phyloP scores from a whole-genome alignment of 2,888 invertebrate genomes.

The Heliothis peltigera region DNA sequence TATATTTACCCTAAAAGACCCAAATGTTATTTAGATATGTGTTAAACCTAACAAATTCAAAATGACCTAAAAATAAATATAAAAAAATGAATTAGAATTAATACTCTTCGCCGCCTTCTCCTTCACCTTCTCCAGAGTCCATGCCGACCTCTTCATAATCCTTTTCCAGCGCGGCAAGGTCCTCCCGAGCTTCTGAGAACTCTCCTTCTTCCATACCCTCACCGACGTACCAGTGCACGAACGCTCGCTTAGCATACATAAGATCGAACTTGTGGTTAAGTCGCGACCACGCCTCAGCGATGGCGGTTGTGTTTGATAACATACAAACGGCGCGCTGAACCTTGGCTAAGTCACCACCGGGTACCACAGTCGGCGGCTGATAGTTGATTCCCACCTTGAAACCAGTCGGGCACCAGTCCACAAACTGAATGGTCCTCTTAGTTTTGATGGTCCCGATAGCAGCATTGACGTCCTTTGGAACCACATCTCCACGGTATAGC shows the following conservation, averaged over 20 bases:
- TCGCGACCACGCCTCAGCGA: constrained; percentile 99
- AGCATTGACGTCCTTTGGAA: constrained; percentile 98
- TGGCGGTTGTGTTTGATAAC: constrained; percentile 99
- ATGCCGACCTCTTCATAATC: constrained; percentile 96
- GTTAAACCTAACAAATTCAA: constrained; percentile 42
- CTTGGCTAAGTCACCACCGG: constrained; percentile 97
- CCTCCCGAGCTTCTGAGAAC: constrained; percentile 94
- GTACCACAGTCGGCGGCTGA: constrained; percentile 95
- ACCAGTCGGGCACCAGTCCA: constrained; percentile 96
- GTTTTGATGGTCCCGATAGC: constrained; percentile 98
- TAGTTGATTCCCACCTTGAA: constrained; percentile 96
- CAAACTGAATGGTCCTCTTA: constrained; percentile 97
- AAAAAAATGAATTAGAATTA: constrained; percentile 79
- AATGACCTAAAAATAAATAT: constrained; percentile 70
- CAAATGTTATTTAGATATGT: constrained; percentile 32
- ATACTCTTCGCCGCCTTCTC: constrained; percentile 94
- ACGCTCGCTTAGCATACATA: constrained; percentile 98
- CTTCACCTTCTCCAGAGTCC: constrained; percentile 95
- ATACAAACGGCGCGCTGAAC: constrained; percentile 98
- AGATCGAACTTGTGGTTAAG: constrained; percentile 98
- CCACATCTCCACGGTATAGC: constrained; percentile 98
- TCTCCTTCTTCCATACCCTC: constrained; percentile 96
- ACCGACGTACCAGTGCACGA: constrained; percentile 98
- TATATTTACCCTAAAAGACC: constrained; percentile 44
- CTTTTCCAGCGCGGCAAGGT: constrained; percentile 93